A percentile compares a stretch with the other conserved stretches of the same genome.
Evolutionary conservation across 2,113 vertebrate genomes (phyloP).

Genomic region (Gnathonemus longibarbis): DNA sequence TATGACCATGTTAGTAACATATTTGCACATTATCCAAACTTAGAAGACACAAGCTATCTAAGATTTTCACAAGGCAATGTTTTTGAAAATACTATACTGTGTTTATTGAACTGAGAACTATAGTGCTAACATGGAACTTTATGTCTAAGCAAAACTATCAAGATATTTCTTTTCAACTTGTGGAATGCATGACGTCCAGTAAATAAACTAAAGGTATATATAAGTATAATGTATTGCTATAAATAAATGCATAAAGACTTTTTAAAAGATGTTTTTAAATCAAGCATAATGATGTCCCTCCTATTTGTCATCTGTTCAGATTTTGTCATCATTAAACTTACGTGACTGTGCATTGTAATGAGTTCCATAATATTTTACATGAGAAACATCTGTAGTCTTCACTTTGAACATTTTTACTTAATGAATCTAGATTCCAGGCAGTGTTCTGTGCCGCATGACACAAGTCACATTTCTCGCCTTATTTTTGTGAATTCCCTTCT

Average conservation of each 20-base stretch:
- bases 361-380: slow-evolving; percentile 33
- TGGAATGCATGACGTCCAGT: background rate
- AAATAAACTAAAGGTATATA: background rate
- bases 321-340: slow-evolving; percentile 10
- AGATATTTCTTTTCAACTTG: background rate
- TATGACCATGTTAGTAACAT: slow-evolving; percentile 59
- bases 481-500: slow-evolving; percentile 64
- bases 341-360: background rate
- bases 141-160: background rate
- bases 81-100: background rate
- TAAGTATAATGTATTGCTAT: background rate
- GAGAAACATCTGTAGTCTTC: slow-evolving; percentile 51
- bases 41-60: slow-evolving; percentile 32
- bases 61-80: background rate
- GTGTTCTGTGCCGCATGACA: slow-evolving; percentile 43
- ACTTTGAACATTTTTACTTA: slow-evolving; percentile 45
- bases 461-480: slow-evolving; percentile 48
- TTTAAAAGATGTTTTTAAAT: background rate
- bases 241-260: background rate
- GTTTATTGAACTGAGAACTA: background rate
- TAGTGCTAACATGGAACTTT: background rate
- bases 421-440: slow-evolving; percentile 43
- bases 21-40: slow-evolving; percentile 54
- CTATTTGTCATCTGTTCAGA: background rate
- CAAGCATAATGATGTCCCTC: background rate